Conservation (phyloP, 2,888 invertebrate genomes). For the Heliconius ethilla region DNA sequence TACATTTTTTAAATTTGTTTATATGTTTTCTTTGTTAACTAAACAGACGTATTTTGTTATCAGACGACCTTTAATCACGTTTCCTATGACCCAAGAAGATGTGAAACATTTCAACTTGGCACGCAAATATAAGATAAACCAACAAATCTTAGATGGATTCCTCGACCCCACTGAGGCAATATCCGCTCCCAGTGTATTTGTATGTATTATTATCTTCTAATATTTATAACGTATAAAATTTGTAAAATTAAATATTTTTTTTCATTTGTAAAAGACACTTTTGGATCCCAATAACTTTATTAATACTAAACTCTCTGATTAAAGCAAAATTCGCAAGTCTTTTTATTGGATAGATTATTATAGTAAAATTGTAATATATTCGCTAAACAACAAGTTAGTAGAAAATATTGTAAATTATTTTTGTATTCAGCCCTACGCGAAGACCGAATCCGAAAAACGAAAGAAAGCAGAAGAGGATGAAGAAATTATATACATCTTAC, state of each 20-base stretch:
- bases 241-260: background rate
- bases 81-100: constrained; percentile 71
- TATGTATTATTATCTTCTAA: constrained; percentile 52
- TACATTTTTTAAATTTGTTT: background rate
- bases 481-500: constrained; percentile 73
- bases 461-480: constrained; percentile 64
- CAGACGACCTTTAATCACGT: constrained; percentile 73
- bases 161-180: constrained; percentile 67
- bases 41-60: constrained; percentile 1
- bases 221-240: background rate
- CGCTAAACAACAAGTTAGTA: background rate
- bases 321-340: no score
- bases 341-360: no score
- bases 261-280: no score
- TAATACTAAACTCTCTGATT: no score
- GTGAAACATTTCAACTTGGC: constrained; percentile 65
- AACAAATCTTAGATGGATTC: constrained; percentile 72
- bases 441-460: constrained; percentile 55
- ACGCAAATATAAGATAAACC: constrained; percentile 71
- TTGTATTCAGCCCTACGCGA: constrained; percentile 62
- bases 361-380: background rate
- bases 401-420: constrained; percentile 4
- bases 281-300: no score
- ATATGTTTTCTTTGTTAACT: background rate
- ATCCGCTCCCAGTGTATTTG: constrained; percentile 71